phyloP scores from a whole-genome alignment of 2,797 vertebrate species.

The Crenuchus spilurus region DNA sequence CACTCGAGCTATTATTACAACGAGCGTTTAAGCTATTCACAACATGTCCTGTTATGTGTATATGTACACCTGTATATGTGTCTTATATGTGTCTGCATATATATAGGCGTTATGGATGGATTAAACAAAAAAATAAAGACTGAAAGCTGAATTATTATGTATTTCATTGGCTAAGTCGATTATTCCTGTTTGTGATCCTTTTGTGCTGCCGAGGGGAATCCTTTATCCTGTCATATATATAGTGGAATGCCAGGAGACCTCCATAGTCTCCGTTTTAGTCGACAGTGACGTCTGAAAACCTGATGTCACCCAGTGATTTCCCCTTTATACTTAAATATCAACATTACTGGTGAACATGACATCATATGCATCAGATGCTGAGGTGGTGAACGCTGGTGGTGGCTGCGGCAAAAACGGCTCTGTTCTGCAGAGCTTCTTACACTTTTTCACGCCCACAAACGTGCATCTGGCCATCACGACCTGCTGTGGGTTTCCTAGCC shows the following conservation, averaged over 20 bases:
- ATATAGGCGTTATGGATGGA: too few species aligned
- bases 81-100: too few species aligned
- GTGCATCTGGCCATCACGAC: background rate
- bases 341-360: constrained; percentile 24
- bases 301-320: background rate
- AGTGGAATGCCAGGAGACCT: constrained; percentile 32
- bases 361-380: constrained; percentile 33
- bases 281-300: constrained; percentile 32
- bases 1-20: background rate
- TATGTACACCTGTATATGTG: too few species aligned
- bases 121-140: too few species aligned
- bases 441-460: constrained; percentile 5
- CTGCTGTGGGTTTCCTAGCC: background rate
- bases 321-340: background rate
- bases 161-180: too few species aligned
- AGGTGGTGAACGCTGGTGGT: constrained; percentile 13
- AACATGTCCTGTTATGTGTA: too few species aligned
- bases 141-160: too few species aligned
- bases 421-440: constrained; percentile 16
- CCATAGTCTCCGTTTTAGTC: background rate
- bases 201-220: background rate
- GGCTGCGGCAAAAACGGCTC: constrained; percentile 40
- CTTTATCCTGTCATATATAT: constrained; percentile 19
- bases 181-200: background rate
- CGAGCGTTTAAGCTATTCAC: background rate